Evolutionary conservation across 1,140 invertebrate species (phyloP), one percentile per base, ranked within the genome.

Genomic region (Aphidius ervi): DNA sequence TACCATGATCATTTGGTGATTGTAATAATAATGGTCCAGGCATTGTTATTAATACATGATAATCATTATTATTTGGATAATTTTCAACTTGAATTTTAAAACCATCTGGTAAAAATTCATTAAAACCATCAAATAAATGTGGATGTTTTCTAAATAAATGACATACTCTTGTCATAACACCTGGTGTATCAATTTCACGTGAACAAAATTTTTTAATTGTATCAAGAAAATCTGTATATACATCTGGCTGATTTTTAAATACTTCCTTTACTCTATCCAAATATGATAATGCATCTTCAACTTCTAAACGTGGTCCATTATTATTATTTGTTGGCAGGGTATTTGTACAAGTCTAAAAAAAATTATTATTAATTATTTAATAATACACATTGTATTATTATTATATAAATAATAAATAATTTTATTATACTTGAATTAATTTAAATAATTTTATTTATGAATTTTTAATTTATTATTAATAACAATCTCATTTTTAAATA

Each of bases 151-250:
- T 93, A 79, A 99, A 99, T 20, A 99, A 83, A 71, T 92, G 93
- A 5, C 95, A 98, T n/a, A 99, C 97, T 54, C 96, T 83, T 57
- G 92, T 90, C 72, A 99, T 99, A 4, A 99, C 98, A 37, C 97
- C 97, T 6, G 96, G 97, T 0, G 97, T 99, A 80, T 99, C 97
- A 74, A 99, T 99, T 65, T 93, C 95, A 76, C 98, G 95, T 52
- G 95, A 98, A 80, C 99, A 99, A 70, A 99, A 99, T 79, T 98
- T 97, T 82, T 99, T 99, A 97, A 99, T 99, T 67, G 99, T 99
- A 79, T 99, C 97, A 64, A 99, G 81, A 74, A 99, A 99, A 77
- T 99, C 95, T 82, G 98, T 99, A 82, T 99, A 99, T 8, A 99
- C 78, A 82, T 98, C 94, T 9, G 97, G 97, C 72, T 98, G 94